These are phyloP conservation scores for Austrofundulus limnaeus DNA, from an alignment of 2,113 vertebrate species.

Conservation along the genomic window DNA sequence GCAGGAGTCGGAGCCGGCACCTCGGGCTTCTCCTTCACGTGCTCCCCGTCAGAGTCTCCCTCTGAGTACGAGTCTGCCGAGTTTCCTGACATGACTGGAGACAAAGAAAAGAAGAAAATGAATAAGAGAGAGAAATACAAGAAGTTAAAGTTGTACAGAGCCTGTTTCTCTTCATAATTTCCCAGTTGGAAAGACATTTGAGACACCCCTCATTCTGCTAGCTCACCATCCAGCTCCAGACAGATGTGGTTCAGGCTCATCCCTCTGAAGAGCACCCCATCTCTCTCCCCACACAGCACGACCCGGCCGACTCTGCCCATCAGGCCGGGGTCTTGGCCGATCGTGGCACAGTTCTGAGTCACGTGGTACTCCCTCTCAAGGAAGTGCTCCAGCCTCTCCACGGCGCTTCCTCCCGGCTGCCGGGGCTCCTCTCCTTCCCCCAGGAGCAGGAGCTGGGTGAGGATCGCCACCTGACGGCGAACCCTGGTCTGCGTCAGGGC, in stretches of 20 bases:
- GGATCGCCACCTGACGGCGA: constrained; percentile 79
- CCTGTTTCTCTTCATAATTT: neutral
- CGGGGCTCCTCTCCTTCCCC: constrained; percentile 77
- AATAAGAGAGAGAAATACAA: neutral
- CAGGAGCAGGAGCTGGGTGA: constrained; percentile 80
- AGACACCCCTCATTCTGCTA: neutral
- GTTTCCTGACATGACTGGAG: constrained; percentile 82
- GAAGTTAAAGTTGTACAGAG: neutral
- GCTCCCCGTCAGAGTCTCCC: constrained; percentile 77
- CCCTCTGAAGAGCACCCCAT: constrained; percentile 81
- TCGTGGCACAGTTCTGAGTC: constrained; percentile 77
- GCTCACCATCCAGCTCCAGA: constrained; percentile 82
- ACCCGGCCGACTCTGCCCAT: constrained; percentile 81
- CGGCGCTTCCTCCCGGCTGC: constrained; percentile 61
- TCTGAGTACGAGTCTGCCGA: constrained; percentile 81
- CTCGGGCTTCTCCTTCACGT: constrained; percentile 68
- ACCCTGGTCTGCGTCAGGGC: constrained; percentile 78
- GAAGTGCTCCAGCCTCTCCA: constrained; percentile 79
- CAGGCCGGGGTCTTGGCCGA: constrained; percentile 80
- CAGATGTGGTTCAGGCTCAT: constrained; percentile 85
- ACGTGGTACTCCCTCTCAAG: constrained; percentile 81
- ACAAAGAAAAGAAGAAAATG: neutral
- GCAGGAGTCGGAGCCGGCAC: neutral
- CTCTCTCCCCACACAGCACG: constrained; percentile 80
- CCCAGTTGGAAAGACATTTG: neutral